Conservation (phyloP, 2,888 invertebrate species). For the Melikaiella ostensackeni region DNA sequence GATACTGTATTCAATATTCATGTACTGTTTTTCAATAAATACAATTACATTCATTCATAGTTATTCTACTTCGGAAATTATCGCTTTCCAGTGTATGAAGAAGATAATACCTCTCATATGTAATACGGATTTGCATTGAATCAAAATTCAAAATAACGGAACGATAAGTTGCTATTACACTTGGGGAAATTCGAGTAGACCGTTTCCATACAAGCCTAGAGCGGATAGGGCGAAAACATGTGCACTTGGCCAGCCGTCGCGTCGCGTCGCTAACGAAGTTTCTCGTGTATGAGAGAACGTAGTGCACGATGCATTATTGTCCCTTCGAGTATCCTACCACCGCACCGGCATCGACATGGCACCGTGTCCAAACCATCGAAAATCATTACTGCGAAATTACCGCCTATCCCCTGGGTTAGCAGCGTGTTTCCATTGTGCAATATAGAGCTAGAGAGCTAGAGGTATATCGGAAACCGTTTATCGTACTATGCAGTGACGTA, state of each 20-base stretch:
- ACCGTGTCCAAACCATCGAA: conserved; percentile 21
- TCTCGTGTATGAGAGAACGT: neutral
- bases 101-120: neutral
- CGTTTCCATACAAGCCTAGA: neutral
- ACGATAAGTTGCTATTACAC: neutral
- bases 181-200: neutral
- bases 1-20: neutral
- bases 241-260: neutral
- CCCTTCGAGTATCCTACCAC: neutral
- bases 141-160: neutral
- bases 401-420: neutral
- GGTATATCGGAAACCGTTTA: conserved; percentile 11
- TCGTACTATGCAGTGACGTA: no score
- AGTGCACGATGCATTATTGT: conserved; percentile 17
- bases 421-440: neutral
- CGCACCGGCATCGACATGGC: no score
- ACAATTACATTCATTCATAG: neutral
- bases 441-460: no score
- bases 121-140: neutral
- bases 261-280: neutral
- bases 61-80: neutral
- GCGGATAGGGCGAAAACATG: neutral
- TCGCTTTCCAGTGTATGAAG: neutral
- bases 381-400: conserved; percentile 32
- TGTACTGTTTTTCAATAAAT: neutral